Evolutionary conservation across 2,888 invertebrate genomes (phyloP).

Genomic region (Acleris holmiana): DNA sequence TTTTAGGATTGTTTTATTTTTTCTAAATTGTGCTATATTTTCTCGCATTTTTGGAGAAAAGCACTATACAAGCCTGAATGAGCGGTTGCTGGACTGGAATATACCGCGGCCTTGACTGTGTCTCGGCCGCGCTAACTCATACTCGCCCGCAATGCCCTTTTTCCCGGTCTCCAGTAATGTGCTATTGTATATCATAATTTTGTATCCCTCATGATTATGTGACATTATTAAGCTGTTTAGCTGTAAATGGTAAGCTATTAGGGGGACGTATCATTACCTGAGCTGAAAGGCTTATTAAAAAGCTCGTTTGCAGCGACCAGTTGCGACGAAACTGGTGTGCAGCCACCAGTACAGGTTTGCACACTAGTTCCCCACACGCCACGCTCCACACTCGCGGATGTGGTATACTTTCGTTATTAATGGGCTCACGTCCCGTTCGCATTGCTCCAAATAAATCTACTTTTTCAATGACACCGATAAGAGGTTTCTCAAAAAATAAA

Average conservation of each 20-base stretch:
- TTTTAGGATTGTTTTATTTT: too few species aligned
- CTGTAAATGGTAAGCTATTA: slow-evolving; percentile 37
- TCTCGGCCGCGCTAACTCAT: too few species aligned
- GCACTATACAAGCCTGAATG: too few species aligned
- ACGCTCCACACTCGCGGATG: slow-evolving; percentile 70
- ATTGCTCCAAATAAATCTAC: slow-evolving; percentile 46
- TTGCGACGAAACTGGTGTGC: slow-evolving; percentile 69
- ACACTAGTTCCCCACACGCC: slow-evolving; percentile 68
- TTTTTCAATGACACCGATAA: slow-evolving; percentile 21
- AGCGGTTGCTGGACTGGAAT: too few species aligned
- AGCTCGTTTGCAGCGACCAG: slow-evolving; percentile 68
- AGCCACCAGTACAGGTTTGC: slow-evolving; percentile 71
- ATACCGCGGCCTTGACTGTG: too few species aligned
- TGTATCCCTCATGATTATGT: slow-evolving; percentile 25
- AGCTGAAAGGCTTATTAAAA: slow-evolving; percentile 67
- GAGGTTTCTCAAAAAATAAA: slow-evolving; percentile 1
- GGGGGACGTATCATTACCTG: slow-evolving; percentile 56
- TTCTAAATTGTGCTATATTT: too few species aligned
- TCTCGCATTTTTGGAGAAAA: too few species aligned
- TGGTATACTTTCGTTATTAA: slow-evolving; percentile 79
- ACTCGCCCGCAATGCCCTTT: too few species aligned
- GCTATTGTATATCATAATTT: slow-evolving; percentile 19
- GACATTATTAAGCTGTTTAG: slow-evolving; percentile 37
- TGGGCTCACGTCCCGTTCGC: slow-evolving; percentile 68
- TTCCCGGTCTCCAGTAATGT: too few species aligned